Evolutionary conservation across 64 coral and sea anemone species (phyloP).

Genomic region (Stichodactyla mertensii): DNA sequence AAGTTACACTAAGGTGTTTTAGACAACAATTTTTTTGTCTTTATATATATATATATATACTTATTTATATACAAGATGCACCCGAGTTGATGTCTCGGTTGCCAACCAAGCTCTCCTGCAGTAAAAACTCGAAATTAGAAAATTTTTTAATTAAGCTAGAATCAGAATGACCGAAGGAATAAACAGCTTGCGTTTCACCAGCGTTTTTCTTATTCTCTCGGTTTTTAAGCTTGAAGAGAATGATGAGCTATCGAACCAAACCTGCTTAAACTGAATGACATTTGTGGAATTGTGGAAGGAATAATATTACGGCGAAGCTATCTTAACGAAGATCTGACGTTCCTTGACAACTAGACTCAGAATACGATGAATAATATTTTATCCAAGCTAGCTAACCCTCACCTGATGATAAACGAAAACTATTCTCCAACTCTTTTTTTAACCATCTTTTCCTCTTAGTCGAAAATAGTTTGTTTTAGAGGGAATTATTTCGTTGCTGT

Average conservation of each 20-base stretch:
- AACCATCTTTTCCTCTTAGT: neutral
- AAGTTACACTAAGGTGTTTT: neutral
- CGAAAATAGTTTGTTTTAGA: neutral
- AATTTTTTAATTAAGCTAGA: neutral
- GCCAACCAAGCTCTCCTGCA: neutral
- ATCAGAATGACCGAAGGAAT: neutral
- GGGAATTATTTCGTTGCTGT: too few relatives aligned
- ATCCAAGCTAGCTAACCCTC: slow-evolving; percentile 14
- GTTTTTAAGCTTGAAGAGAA: neutral
- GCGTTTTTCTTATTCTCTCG: neutral
- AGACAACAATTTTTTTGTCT: neutral
- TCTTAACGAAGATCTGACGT: slow-evolving; percentile 1
- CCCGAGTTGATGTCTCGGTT: neutral
- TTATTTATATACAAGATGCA: too few relatives aligned
- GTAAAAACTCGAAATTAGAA: neutral
- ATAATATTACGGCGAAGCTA: slow-evolving; percentile 7
- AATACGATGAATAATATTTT: neutral
- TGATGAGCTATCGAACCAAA: neutral
- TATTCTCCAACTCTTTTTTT: neutral
- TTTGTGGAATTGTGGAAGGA: neutral
- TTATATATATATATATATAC: too few relatives aligned
- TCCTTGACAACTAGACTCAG: slow-evolving; percentile 21
- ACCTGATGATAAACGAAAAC: neutral
- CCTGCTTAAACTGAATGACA: neutral
- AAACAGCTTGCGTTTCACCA: neutral